A percentile compares a stretch with the other conserved stretches of the same genome.
Conservation (phyloP, 2,797 vertebrate genomes). For the Eulemur coronatus region DNA sequence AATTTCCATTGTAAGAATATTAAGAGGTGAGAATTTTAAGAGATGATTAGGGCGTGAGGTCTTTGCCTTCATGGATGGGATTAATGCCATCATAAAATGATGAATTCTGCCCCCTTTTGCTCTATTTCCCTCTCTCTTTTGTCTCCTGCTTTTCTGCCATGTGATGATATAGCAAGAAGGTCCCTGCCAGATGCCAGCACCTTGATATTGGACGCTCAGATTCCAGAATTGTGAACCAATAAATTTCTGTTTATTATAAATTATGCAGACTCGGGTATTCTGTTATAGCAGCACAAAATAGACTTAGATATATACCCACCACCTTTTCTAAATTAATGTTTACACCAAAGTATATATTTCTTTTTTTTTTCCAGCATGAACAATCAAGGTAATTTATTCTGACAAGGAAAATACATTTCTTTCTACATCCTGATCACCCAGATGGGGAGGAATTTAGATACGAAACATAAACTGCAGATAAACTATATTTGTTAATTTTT, state of each 20-base stretch:
- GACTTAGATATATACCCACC: neutral
- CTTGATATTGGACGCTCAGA: neutral
- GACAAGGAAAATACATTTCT: neutral
- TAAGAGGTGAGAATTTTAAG: neutral
- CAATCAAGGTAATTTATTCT: conserved; percentile 71
- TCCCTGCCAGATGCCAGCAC: too few relatives aligned
- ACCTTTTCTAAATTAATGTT: neutral
- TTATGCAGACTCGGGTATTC: neutral
- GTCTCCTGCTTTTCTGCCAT: neutral
- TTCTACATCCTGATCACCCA: neutral
- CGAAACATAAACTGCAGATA: neutral
- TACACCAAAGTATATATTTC: neutral
- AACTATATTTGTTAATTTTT: neutral
- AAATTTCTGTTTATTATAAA: neutral
- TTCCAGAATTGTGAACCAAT: neutral
- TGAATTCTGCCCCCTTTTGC: neutral
- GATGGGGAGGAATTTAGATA: conserved; percentile 10
- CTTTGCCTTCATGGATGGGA: neutral
- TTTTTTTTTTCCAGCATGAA: neutral
- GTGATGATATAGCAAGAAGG: neutral
- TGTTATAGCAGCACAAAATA: neutral
- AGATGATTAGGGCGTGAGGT: neutral
- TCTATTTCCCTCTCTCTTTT: neutral
- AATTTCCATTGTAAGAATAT: neutral
- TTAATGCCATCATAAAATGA: neutral